Percentiles rank a stretch among this genome's conserved stretches.
Conservation (phyloP, 2,888 invertebrate genomes). For the Pristionchus maxplancki region DNA sequence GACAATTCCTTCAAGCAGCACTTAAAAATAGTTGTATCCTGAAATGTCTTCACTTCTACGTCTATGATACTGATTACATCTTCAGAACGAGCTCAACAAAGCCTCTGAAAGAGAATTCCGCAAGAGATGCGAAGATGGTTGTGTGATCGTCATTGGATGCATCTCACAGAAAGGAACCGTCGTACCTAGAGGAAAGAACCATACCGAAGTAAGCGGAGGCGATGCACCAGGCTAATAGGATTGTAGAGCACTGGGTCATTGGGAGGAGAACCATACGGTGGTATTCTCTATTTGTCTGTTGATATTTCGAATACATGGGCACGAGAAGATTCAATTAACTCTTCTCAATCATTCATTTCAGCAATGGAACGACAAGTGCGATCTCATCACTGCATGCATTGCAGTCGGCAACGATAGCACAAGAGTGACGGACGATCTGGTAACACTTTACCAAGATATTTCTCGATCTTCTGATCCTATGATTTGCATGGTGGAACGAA, state of each 20-base stretch:
- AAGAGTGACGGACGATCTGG: neutral
- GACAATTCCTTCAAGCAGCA: too few relatives aligned
- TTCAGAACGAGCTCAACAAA: neutral
- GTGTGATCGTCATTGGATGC: neutral
- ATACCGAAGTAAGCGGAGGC: neutral
- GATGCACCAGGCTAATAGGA: too few relatives aligned
- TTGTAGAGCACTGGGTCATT: too few relatives aligned
- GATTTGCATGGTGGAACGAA: neutral
- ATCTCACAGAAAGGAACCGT: neutral
- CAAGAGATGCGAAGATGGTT: neutral
- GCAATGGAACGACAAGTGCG: neutral
- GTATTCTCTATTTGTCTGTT: too few relatives aligned
- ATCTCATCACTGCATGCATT: neutral
- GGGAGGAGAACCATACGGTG: too few relatives aligned
- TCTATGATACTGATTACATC: too few relatives aligned
- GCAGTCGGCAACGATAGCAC: neutral
- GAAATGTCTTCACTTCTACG: too few relatives aligned
- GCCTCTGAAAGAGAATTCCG: neutral
- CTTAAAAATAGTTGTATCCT: too few relatives aligned
- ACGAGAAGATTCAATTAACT: too few relatives aligned
- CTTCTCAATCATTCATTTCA: neutral
- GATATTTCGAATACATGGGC: too few relatives aligned
- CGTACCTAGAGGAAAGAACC: neutral
- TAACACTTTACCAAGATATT: neutral
- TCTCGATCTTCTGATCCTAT: neutral